phyloP scores from a whole-genome alignment of 2,797 vertebrate species.

The Onychomys arenicola region DNA sequence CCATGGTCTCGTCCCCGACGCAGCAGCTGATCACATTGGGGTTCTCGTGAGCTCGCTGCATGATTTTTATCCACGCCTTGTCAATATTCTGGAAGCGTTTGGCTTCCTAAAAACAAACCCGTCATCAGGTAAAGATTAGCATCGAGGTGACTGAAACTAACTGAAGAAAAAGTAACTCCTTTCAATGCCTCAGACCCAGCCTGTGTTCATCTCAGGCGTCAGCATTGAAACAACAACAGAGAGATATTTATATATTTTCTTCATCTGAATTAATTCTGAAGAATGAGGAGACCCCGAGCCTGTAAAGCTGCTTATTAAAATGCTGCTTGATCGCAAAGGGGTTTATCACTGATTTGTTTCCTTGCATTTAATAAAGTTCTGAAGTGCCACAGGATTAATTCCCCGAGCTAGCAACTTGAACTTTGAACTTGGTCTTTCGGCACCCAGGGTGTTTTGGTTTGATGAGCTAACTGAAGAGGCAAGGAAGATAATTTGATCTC shows the following conservation, averaged over 20 bases:
- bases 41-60: slow-evolving; percentile 88
- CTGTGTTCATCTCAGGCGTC: slow-evolving; percentile 34
- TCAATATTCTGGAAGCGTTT: slow-evolving; percentile 90
- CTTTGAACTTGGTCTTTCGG: slow-evolving; percentile 62
- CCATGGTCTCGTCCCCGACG: slow-evolving; percentile 89
- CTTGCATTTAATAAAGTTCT: slow-evolving; percentile 56
- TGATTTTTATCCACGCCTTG: slow-evolving; percentile 90
- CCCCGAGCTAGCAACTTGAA: slow-evolving; percentile 67
- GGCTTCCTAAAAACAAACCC: slow-evolving; percentile 86
- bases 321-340: background rate
- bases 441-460: slow-evolving; percentile 70
- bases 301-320: slow-evolving; percentile 64
- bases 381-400: slow-evolving; percentile 66
- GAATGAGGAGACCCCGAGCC: slow-evolving; percentile 66
- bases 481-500: slow-evolving; percentile 71
- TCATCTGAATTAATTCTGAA: slow-evolving; percentile 63
- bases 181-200: slow-evolving; percentile 23
- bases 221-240: slow-evolving; percentile 31
- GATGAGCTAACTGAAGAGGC: slow-evolving; percentile 72
- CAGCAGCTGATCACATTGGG: slow-evolving; percentile 88
- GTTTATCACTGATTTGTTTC: slow-evolving; percentile 51
- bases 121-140: slow-evolving; percentile 56
- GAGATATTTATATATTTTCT: background rate
- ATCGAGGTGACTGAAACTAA: slow-evolving; percentile 44
- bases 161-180: too few species aligned